phyloP scores from a whole-genome alignment of 2,888 invertebrate species.

The Trichopria drosophilae region DNA sequence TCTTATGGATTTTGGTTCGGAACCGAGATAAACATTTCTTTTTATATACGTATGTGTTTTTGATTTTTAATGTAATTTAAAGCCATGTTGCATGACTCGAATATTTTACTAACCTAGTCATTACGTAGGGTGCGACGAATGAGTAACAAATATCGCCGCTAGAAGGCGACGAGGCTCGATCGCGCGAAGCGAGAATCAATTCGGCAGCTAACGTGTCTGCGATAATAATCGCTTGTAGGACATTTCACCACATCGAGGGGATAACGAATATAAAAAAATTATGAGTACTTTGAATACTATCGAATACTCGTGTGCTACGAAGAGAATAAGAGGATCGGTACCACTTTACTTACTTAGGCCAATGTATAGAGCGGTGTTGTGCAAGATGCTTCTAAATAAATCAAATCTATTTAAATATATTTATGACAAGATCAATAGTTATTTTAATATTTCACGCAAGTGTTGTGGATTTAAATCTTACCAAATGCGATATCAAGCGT shows the following conservation, averaged over 20 bases:
- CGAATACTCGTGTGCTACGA: too few species aligned
- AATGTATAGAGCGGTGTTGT: constrained; percentile 50
- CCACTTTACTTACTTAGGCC: constrained; percentile 47
- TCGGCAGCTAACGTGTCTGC: not conserved
- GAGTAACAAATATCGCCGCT: constrained; percentile 29
- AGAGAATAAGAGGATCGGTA: constrained; percentile 30
- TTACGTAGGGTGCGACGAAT: constrained; percentile 42
- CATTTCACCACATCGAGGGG: too few species aligned
- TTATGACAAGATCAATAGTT: constrained; percentile 33
- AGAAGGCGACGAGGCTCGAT: constrained; percentile 8
- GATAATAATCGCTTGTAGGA: constrained; percentile 21
- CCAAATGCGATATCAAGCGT: too few species aligned
- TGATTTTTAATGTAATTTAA: constrained; percentile 39
- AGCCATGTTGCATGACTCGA: constrained; percentile 43
- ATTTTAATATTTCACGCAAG: constrained; percentile 33
- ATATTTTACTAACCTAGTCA: constrained; percentile 53
- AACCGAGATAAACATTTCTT: constrained; percentile 31
- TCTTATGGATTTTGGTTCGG: constrained; percentile 39
- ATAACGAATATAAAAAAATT: constrained; percentile 23
- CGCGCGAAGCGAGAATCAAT: not conserved
- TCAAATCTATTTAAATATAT: constrained; percentile 48
- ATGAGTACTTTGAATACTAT: constrained; percentile 22
- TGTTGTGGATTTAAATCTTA: too few species aligned
- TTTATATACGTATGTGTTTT: constrained; percentile 45
- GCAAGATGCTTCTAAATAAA: constrained; percentile 52